Evolutionary conservation across 1,140 invertebrate genomes (phyloP).

Genomic region (Dreissena rostriformis): DNA sequence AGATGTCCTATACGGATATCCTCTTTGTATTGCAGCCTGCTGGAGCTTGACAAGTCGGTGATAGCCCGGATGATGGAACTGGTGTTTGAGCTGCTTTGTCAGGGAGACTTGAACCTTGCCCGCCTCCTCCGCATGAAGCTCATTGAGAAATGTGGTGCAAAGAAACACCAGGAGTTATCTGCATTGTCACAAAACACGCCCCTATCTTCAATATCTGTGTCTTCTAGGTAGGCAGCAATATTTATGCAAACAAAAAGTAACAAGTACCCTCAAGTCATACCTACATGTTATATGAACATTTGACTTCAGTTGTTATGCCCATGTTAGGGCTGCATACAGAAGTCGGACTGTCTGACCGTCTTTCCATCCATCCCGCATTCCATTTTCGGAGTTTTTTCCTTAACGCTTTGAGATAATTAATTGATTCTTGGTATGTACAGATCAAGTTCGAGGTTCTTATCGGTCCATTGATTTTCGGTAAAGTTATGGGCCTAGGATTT

Average conservation of each 20-base stretch:
- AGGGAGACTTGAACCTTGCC: constrained; percentile 92
- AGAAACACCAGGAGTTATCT: constrained; percentile 38
- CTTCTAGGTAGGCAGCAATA: constrained; percentile 62
- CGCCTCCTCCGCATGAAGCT: constrained; percentile 94
- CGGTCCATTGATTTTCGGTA: no score
- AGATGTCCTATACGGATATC: no score
- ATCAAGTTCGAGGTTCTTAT: no score
- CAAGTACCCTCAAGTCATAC: neutral
- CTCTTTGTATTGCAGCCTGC: constrained; percentile 84
- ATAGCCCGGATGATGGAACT: constrained; percentile 89
- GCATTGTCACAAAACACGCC: constrained; percentile 30
- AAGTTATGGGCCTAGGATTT: no score
- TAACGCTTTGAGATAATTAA: no score
- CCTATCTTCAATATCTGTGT: constrained; percentile 70
- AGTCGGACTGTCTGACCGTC: no score
- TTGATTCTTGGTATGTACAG: no score
- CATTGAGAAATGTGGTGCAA: constrained; percentile 90
- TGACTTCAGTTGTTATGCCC: no score
- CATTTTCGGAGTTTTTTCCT: no score
- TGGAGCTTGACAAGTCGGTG: constrained; percentile 88
- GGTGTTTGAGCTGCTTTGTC: constrained; percentile 93
- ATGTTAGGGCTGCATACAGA: no score
- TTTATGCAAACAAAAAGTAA: neutral
- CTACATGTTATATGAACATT: neutral
- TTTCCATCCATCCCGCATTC: no score